Percentiles rank a stretch among this genome's conserved stretches.
Evolutionary conservation across 2,888 invertebrate species (phyloP).

Genomic region (Thecocarcelia acutangulata): DNA sequence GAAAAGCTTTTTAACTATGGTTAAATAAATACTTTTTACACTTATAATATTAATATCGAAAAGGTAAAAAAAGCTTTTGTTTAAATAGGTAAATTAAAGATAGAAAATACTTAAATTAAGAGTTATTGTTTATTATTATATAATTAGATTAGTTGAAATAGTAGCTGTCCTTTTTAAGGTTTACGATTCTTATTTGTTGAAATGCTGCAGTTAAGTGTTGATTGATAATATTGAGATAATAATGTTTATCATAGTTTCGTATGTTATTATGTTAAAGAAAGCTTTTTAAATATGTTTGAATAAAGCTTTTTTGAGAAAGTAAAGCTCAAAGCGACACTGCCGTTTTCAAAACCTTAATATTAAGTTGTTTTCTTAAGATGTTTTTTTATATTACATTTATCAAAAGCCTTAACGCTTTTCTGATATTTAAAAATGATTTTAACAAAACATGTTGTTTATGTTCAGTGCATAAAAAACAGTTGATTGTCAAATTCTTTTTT

Average conservation of each 20-base stretch:
- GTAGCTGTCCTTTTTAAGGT: constrained; percentile 37
- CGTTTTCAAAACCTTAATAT: constrained; percentile 48
- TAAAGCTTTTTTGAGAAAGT: constrained; percentile 30
- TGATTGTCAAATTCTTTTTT: constrained; percentile 63
- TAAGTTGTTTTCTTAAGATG: constrained; percentile 20
- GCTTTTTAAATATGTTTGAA: constrained; percentile 27
- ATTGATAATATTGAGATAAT: constrained; percentile 21
- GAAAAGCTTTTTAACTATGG: constrained; percentile 28
- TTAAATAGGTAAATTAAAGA: constrained; percentile 1
- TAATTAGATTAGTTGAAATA: constrained; percentile 1
- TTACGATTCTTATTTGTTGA: constrained; percentile 45
- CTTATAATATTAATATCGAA: neutral
- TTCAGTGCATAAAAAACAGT: constrained; percentile 63
- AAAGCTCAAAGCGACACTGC: constrained; percentile 62
- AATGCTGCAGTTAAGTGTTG: constrained; percentile 59
- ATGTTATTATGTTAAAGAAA: constrained; percentile 22
- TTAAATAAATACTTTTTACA: constrained; percentile 25
- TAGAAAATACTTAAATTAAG: constrained; percentile 32
- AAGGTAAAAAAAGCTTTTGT: constrained; percentile 40
- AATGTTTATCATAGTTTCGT: constrained; percentile 27
- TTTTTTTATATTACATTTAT: constrained; percentile 6
- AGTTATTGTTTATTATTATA: constrained; percentile 10
- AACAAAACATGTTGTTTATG: constrained; percentile 73
- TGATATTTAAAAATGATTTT: constrained; percentile 67
- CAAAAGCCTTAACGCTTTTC: constrained; percentile 19